These are phyloP conservation scores for Noctua comes DNA, from an alignment of 2,888 invertebrate species.

Conservation along the genomic window DNA sequence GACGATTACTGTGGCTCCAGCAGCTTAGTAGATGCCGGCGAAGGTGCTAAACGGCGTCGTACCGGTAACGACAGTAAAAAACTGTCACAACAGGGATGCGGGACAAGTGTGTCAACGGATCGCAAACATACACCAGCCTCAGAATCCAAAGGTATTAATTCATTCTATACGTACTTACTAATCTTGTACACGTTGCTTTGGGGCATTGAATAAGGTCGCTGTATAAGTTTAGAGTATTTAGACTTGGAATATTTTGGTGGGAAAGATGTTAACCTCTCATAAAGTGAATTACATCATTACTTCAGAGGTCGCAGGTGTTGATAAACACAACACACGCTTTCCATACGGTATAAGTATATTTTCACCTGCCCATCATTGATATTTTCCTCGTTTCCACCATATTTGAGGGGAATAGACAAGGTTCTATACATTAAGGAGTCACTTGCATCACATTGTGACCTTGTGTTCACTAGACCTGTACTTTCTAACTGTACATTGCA, in stretches of 20 bases:
- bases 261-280: conserved; percentile 87
- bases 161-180: conserved; percentile 64
- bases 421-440: conserved; percentile 52
- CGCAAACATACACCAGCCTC: conserved; percentile 78
- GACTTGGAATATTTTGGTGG: conserved; percentile 82
- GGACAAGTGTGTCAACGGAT: conserved; percentile 87
- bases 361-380: conserved; percentile 32
- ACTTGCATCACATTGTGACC: conserved; percentile 80
- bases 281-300: conserved; percentile 84
- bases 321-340: conserved; percentile 84
- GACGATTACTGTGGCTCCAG: conserved; percentile 78
- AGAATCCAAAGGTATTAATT: conserved; percentile 84
- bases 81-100: conserved; percentile 86
- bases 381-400: conserved; percentile 18
- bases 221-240: conserved; percentile 48
- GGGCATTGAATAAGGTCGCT: conserved; percentile 42
- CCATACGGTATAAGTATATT: conserved; percentile 54
- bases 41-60: conserved; percentile 85
- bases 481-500: conserved; percentile 76
- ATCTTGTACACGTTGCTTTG: conserved; percentile 49
- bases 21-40: conserved; percentile 83
- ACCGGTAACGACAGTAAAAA: conserved; percentile 86
- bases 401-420: conserved; percentile 37
- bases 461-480: conserved; percentile 74
- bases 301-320: conserved; percentile 87